Evolutionary conservation across 2,888 invertebrate genomes (phyloP).

Genomic region (Leuctra nigra): DNA sequence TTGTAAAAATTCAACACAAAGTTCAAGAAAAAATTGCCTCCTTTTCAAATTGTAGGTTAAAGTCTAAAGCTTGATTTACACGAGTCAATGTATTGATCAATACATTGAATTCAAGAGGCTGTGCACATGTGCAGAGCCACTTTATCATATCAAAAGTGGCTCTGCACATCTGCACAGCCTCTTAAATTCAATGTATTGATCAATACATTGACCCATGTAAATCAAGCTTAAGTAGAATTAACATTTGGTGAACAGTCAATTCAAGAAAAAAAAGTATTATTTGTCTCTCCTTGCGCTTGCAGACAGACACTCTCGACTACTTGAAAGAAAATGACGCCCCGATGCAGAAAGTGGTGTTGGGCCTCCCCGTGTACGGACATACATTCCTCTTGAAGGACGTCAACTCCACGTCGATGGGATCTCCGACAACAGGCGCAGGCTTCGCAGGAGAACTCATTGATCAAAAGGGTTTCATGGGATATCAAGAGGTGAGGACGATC

Average conservation of each 20-base stretch:
- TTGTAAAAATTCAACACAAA: no score
- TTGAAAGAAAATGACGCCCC: slow-evolving; percentile 39
- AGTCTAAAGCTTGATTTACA: no score
- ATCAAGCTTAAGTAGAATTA: no score
- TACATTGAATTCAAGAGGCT: no score
- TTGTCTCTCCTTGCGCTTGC: slow-evolving; percentile 5
- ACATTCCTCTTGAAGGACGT: slow-evolving; percentile 36
- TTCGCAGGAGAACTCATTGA: slow-evolving; percentile 32
- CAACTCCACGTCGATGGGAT: slow-evolving; percentile 36
- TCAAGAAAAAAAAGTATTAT: no score
- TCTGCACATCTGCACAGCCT: neutral
- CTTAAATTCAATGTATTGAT: neutral
- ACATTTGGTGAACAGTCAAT: neutral
- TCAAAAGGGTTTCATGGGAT: slow-evolving; percentile 33
- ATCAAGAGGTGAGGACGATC: slow-evolving; percentile 32
- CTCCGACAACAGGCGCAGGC: slow-evolving; percentile 31
- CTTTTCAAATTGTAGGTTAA: no score
- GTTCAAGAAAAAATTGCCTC: no score
- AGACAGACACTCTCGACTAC: slow-evolving; percentile 39
- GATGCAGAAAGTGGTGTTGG: slow-evolving; percentile 40
- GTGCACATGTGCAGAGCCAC: neutral
- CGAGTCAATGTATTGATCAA: no score
- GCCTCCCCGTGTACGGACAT: slow-evolving; percentile 41
- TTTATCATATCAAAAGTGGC: no score
- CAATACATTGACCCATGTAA: no score